Conservation (phyloP, 2,113 vertebrate genomes). For the Cepphus grylle region DNA sequence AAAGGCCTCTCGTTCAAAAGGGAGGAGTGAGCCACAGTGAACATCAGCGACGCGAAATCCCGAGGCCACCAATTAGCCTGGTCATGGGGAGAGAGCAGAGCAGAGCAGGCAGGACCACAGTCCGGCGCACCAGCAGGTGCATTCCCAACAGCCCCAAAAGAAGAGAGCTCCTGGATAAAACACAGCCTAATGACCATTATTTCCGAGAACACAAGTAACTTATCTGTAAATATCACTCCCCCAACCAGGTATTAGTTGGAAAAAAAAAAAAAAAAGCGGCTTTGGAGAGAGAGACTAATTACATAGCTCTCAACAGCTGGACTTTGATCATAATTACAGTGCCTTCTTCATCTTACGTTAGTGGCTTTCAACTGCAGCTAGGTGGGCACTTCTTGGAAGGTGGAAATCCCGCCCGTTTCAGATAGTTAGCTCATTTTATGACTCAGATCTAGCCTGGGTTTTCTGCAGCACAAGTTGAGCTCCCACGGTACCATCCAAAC, state of each 20-base stretch:
- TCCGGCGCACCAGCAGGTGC: conserved; percentile 11
- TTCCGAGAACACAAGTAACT: conserved; percentile 57
- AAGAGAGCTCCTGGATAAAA: background rate
- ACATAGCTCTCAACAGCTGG: conserved; percentile 20
- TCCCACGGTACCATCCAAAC: background rate
- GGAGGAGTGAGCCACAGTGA: background rate
- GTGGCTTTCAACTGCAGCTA: conserved; percentile 25
- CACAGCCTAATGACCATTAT: conserved; percentile 44
- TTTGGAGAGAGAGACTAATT: conserved; percentile 51
- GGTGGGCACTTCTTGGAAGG: conserved; percentile 33
- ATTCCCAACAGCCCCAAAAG: background rate
- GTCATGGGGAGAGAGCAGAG: background rate
- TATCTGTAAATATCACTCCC: conserved; percentile 59
- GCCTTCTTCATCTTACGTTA: conserved; percentile 9
- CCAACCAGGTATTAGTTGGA: background rate
- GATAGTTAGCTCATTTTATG: background rate
- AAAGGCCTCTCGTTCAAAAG: conserved; percentile 14
- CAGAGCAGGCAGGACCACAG: background rate
- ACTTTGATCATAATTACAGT: conserved; percentile 69
- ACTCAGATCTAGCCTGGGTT: background rate
- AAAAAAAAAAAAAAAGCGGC: background rate
- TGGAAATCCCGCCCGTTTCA: conserved; percentile 1
- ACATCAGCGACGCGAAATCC: background rate
- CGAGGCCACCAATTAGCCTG: background rate
- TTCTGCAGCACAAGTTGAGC: background rate